Conservation (phyloP, 1,140 invertebrate genomes). For the Eueides isabella region DNA sequence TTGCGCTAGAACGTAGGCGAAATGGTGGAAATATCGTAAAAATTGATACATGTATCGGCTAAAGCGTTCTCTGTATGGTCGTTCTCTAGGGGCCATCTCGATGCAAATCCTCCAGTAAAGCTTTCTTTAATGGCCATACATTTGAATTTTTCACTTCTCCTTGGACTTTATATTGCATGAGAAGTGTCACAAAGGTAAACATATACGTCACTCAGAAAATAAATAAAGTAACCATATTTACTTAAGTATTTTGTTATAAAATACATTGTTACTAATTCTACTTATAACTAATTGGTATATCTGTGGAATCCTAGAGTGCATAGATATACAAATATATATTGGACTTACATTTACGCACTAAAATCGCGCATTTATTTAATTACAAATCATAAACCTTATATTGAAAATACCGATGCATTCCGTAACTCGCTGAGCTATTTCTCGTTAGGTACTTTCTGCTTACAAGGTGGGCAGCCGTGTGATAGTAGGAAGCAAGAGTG, state of each 20-base stretch:
- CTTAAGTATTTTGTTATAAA: neutral
- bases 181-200: neutral
- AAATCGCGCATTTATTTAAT: too few species aligned
- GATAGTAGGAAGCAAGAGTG: neutral
- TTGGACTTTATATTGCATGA: slow-evolving; percentile 8
- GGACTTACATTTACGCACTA: too few species aligned
- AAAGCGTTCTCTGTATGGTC: slow-evolving; percentile 31
- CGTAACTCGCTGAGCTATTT: neutral
- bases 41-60: slow-evolving; percentile 30
- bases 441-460: neutral
- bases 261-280: too few species aligned
- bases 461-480: neutral
- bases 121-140: slow-evolving; percentile 34
- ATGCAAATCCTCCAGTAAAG: slow-evolving; percentile 37
- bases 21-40: slow-evolving; percentile 35
- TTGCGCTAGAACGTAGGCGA: slow-evolving; percentile 1
- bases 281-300: too few species aligned
- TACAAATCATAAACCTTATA: too few species aligned
- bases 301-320: too few species aligned
- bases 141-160: slow-evolving; percentile 39
- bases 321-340: too few species aligned
- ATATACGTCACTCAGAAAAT: neutral
- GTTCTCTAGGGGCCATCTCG: slow-evolving; percentile 32
- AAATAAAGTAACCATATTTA: neutral
- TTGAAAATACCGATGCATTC: neutral